Evolutionary conservation across 2,797 vertebrate genomes (phyloP).

Genomic region (Bovichtus diacanthus): DNA sequence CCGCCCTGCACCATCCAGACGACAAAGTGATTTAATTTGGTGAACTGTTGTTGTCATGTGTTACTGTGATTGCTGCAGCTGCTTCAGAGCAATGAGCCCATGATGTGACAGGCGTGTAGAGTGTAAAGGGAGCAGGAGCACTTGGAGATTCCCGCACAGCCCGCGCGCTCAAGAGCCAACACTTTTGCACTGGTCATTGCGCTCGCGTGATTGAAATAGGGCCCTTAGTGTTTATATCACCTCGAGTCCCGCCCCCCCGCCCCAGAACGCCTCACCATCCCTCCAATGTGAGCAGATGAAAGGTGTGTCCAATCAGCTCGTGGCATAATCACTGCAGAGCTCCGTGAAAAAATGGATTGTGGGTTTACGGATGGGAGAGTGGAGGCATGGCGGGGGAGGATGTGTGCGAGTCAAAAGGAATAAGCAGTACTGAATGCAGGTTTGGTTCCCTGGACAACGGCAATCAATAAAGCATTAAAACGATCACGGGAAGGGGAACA

Average conservation of each 20-base stretch:
- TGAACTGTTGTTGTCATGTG: not conserved
- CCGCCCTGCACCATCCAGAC: not conserved
- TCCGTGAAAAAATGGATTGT: slow-evolving; percentile 75
- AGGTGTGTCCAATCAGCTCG: slow-evolving; percentile 68
- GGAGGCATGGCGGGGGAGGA: slow-evolving; percentile 24
- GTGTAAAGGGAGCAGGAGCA: not conserved
- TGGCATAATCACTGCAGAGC: slow-evolving; percentile 58
- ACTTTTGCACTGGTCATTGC: too few relatives aligned
- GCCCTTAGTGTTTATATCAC: slow-evolving; percentile 18
- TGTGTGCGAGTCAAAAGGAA: slow-evolving; percentile 51
- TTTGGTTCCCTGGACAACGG: slow-evolving; percentile 68
- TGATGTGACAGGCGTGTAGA: not conserved
- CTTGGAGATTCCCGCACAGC: not conserved
- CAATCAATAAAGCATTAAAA: slow-evolving; percentile 86
- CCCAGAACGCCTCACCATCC: slow-evolving; percentile 25
- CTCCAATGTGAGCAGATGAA: slow-evolving; percentile 39
- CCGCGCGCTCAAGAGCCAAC: rapidly evolving
- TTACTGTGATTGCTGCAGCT: slow-evolving; percentile 1
- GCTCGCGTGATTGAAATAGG: not conserved
- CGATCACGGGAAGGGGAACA: slow-evolving; percentile 74
- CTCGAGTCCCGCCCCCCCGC: slow-evolving; percentile 19
- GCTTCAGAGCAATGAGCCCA: not conserved
- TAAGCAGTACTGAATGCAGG: slow-evolving; percentile 49
- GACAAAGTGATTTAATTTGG: slow-evolving; percentile 11
- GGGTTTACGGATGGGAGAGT: slow-evolving; percentile 45